A percentile compares a stretch with the other conserved stretches of the same genome.
These are phyloP conservation scores for Parascotia fuliginaria DNA, from an alignment of 2,888 invertebrate species.

Conservation along the genomic window DNA sequence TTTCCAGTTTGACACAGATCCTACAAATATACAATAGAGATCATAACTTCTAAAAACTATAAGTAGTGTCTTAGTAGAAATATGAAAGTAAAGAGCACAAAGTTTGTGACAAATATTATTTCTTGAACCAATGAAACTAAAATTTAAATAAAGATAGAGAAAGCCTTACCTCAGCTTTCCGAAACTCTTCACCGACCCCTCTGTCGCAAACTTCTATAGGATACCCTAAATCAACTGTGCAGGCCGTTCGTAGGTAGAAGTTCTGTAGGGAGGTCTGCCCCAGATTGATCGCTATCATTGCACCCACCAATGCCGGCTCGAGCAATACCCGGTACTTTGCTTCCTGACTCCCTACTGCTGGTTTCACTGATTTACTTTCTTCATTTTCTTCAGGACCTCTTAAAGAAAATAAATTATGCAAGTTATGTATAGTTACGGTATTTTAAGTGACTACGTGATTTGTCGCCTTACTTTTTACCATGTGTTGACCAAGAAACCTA, in stretches of 20 bases:
- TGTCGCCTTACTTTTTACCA: background rate
- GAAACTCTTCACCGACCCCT: slow-evolving; percentile 72
- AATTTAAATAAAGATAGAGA: background rate
- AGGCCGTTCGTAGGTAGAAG: slow-evolving; percentile 90
- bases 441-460: slow-evolving; percentile 1
- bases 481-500: background rate
- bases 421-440: background rate
- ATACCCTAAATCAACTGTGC: slow-evolving; percentile 88
- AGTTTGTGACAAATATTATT: no score
- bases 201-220: slow-evolving; percentile 87
- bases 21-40: no score
- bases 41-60: no score
- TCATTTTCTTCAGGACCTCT: slow-evolving; percentile 31
- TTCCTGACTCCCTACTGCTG: slow-evolving; percentile 22
- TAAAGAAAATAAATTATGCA: slow-evolving; percentile 31
- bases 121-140: background rate
- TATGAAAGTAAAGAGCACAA: no score
- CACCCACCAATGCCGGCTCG: slow-evolving; percentile 89
- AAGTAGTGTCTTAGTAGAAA: no score
- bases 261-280: slow-evolving; percentile 91
- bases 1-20: no score
- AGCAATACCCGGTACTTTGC: slow-evolving; percentile 84
- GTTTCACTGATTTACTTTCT: slow-evolving; percentile 36
- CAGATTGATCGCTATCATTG: slow-evolving; percentile 85
- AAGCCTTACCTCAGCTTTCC: slow-evolving; percentile 64